These are phyloP conservation scores for Holcopasites calliopsidis DNA, from an alignment of 1,140 invertebrate species.

Conservation along the genomic window DNA sequence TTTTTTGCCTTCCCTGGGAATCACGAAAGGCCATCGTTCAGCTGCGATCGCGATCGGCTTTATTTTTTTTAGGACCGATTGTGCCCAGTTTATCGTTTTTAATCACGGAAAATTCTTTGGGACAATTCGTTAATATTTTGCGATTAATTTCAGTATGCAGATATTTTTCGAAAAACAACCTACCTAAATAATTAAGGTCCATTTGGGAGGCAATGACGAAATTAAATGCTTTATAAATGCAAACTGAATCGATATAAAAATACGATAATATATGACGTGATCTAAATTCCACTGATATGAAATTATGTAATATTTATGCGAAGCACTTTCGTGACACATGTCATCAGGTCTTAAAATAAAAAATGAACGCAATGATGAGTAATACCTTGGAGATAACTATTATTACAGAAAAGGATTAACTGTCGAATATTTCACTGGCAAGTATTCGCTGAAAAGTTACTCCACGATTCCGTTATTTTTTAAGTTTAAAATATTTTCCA, in stretches of 20 bases:
- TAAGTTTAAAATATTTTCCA: background rate
- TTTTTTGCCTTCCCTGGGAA: conserved; percentile 19
- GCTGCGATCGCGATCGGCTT: conserved; percentile 13
- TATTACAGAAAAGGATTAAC: background rate
- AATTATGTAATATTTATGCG: background rate
- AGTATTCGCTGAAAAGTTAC: too few relatives aligned
- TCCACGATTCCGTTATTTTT: too few relatives aligned
- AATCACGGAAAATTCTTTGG: background rate
- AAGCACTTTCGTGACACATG: background rate
- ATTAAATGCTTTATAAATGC: too few relatives aligned
- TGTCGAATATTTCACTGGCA: background rate
- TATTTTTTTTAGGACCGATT: background rate
- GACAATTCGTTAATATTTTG: too few relatives aligned
- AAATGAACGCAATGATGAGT: background rate
- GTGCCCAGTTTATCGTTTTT: background rate
- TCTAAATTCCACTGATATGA: background rate
- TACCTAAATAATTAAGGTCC: too few relatives aligned
- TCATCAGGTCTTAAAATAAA: background rate
- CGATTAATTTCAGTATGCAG: too few relatives aligned
- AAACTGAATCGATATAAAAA: background rate
- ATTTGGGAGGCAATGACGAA: too few relatives aligned
- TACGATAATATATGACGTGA: background rate
- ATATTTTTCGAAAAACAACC: too few relatives aligned
- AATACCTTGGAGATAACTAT: background rate
- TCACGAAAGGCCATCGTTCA: conserved; percentile 28